These are phyloP conservation scores for Brachypodius melanocephalos DNA, from an alignment of 2,113 vertebrate species.

Conservation along the genomic window DNA sequence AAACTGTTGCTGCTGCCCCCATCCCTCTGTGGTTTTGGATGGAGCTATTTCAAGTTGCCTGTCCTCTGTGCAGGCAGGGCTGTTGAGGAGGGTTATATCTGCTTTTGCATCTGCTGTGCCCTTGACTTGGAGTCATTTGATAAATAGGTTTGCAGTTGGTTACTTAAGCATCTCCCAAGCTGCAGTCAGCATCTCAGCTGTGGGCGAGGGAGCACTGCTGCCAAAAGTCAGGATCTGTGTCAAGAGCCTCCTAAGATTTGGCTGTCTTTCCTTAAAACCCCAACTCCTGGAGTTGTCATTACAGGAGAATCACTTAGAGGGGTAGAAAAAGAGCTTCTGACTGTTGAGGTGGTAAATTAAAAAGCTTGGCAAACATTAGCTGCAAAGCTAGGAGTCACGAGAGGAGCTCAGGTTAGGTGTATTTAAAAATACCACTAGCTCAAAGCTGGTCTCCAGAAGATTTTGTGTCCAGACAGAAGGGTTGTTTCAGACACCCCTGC, in stretches of 20 bases:
- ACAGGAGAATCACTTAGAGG: neutral
- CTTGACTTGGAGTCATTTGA: neutral
- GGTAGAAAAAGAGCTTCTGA: neutral
- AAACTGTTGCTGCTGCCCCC: neutral
- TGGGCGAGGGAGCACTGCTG: neutral
- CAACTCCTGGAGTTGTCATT: constrained; percentile 17
- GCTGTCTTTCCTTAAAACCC: neutral
- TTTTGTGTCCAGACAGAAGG: neutral
- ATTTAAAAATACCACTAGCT: neutral
- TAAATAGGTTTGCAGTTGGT: constrained; percentile 39
- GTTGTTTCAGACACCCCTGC: neutral
- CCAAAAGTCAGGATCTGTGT: constrained; percentile 36
- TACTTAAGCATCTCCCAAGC: constrained; percentile 2
- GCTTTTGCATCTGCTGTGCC: neutral
- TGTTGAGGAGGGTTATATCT: neutral
- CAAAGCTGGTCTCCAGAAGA: neutral
- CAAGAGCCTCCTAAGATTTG: neutral
- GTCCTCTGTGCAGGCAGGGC: neutral
- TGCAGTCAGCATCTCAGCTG: constrained; percentile 7
- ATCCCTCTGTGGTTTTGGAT: neutral
- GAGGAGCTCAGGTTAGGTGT: neutral
- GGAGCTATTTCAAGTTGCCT: neutral
- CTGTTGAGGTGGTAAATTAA: neutral
- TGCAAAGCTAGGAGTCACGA: neutral
- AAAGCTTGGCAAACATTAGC: neutral